Evolutionary conservation across 2,888 invertebrate species (phyloP), one percentile per base, ranked within the genome.

Genomic region (Chymomyza caudatula): DNA sequence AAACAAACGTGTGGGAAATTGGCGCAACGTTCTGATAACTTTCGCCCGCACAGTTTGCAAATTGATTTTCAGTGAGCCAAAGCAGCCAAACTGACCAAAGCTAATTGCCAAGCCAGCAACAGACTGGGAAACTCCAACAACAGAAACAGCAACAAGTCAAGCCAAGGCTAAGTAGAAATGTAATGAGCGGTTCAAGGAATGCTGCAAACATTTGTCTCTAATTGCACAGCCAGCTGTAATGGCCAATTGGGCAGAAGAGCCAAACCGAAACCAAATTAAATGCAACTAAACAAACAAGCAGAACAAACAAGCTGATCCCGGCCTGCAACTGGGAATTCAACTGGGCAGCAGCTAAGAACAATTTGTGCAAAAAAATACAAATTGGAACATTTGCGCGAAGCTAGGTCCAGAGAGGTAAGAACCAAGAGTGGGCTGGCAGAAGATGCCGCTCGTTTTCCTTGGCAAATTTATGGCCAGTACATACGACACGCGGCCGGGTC

Each of bases 341-440:
- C 8, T 37, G 29, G 22, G 44, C 29, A 37, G 29, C 15, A n/a
- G 56, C 61, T 74, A 67, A 74, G 78, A 80, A 81, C 81, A 85
- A 77, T 84, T 84, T 84, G 86, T 73, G 77, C 79, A 81, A 76
- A 85, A 76, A 85, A 82, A 84, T 87, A 87, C 84, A 87, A 85
- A 85, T 85, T 85, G 84, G 87, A 87, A 87, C 87, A 85, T 78
- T 85, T 85, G 76, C 75, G 66, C 75, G 74, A 71, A 68, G 59
- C 47, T 11, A 37, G n/a, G n/a, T n/a, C n/a, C 29, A 8, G 29
- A 37, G 29, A 29, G 8, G 66, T 71, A 68, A 47, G 66, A 64
- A 65, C n/a, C n/a, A n/a, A n/a, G n/a, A 60, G 37, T 22, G 15
- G 13, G 19, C 57, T 8, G 13, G 52, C 29, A 13, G 51, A 17